Conservation (phyloP, 1,140 invertebrate species). For the Hestina assimilis region DNA sequence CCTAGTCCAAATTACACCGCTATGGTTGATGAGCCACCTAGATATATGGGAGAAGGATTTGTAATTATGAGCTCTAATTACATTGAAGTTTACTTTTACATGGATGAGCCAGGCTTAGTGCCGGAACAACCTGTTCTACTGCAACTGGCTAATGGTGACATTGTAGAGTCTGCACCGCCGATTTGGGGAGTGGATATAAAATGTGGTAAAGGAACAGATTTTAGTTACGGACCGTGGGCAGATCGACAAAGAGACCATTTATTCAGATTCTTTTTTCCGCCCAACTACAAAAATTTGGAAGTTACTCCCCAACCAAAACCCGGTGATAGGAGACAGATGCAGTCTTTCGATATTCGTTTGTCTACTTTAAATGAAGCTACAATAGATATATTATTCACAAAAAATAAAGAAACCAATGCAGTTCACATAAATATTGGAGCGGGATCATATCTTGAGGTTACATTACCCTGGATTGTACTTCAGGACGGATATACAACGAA, state of each 20-base stretch:
- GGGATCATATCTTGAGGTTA: constrained; percentile 96
- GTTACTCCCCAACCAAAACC: constrained; percentile 88
- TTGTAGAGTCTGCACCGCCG: constrained; percentile 93
- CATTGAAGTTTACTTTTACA: constrained; percentile 96
- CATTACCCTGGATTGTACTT: constrained; percentile 94
- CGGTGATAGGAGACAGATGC: constrained; percentile 91
- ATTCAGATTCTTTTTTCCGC: constrained; percentile 98
- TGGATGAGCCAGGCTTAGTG: constrained; percentile 95
- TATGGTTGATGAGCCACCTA: constrained; percentile 95
- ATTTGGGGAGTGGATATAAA: constrained; percentile 97
- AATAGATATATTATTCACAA: constrained; percentile 96
- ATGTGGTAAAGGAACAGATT: constrained; percentile 97
- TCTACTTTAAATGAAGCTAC: constrained; percentile 95
- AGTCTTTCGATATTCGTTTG: constrained; percentile 94
- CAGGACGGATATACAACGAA: constrained; percentile 93
- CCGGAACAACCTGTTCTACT: constrained; percentile 93
- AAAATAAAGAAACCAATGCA: constrained; percentile 97
- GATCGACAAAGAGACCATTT: constrained; percentile 97
- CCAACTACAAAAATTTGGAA: constrained; percentile 88
- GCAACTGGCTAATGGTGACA: constrained; percentile 94
- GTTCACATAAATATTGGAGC: constrained; percentile 95
- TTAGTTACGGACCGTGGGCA: constrained; percentile 99
- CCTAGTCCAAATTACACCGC: constrained; percentile 96
- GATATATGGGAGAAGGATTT: constrained; percentile 99
- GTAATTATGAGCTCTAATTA: constrained; percentile 97